Evolutionary conservation across 2,888 invertebrate genomes (phyloP).

Genomic region (Unio pictorum): DNA sequence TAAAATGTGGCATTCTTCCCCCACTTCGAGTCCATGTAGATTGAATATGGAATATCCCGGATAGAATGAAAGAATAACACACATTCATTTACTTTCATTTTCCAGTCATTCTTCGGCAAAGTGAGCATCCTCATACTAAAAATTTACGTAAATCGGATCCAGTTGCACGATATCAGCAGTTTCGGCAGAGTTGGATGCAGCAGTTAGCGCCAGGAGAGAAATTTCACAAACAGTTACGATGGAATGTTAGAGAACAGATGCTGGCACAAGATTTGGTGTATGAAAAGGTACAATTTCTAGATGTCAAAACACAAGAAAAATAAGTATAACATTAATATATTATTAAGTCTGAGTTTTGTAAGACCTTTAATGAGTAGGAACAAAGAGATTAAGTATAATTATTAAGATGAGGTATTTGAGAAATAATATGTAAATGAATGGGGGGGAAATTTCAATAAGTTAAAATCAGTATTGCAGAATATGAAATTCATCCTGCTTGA

Average conservation of each 20-base stretch:
- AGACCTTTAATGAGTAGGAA: not conserved
- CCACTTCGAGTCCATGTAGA: no score
- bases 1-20: no score
- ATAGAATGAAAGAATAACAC: no score
- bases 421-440: not conserved
- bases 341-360: not conserved
- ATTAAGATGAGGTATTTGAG: not conserved
- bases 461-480: no score
- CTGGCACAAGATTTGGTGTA: constrained; percentile 62
- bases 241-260: constrained; percentile 69
- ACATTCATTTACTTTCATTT: constrained; percentile 1
- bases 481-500: no score
- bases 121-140: constrained; percentile 61
- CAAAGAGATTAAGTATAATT: not conserved
- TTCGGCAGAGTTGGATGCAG: constrained; percentile 60
- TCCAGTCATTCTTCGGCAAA: constrained; percentile 61
- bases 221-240: constrained; percentile 65
- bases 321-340: not conserved
- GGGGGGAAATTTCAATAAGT: no score
- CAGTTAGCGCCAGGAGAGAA: constrained; percentile 69
- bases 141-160: constrained; percentile 64
- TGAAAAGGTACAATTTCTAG: constrained; percentile 55
- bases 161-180: constrained; percentile 64
- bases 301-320: not conserved
- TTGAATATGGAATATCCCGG: no score